Conservation (phyloP, 2,113 vertebrate genomes). For the Theristicus caerulescens region DNA sequence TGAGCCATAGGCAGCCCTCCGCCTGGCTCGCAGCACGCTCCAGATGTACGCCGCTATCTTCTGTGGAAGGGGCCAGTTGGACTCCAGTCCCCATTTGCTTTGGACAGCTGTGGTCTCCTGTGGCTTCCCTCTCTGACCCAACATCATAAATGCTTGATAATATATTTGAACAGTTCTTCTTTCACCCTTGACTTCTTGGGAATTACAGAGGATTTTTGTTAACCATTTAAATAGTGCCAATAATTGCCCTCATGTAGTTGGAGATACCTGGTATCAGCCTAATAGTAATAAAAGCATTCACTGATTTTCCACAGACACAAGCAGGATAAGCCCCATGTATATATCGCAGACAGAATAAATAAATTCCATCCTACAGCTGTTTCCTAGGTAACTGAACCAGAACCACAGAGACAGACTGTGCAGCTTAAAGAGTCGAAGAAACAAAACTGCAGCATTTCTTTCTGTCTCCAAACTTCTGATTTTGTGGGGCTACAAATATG, state of each 20-base stretch:
- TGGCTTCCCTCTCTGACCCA: background rate
- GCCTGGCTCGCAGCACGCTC: background rate
- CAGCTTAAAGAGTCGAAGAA: background rate
- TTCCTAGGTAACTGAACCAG: slow-evolving; percentile 62
- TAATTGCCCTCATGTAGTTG: background rate
- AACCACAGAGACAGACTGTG: background rate
- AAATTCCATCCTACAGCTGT: slow-evolving; percentile 56
- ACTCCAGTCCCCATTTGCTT: background rate
- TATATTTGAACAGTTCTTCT: background rate
- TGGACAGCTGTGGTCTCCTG: background rate
- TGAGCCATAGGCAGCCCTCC: background rate
- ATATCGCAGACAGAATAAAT: slow-evolving; percentile 53
- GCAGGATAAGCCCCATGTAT: background rate
- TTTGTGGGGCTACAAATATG: background rate
- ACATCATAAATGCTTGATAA: background rate
- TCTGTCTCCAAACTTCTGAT: background rate
- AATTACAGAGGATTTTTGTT: background rate
- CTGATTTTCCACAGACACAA: background rate
- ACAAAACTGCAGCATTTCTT: background rate
- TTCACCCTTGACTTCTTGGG: background rate
- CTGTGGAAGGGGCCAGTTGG: background rate
- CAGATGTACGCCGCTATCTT: background rate
- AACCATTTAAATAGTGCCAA: background rate
- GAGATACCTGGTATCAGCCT: background rate
- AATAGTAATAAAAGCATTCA: background rate